Evolutionary conservation across 2,797 vertebrate species (phyloP).

Genomic region (Semaprochilodus insignis): DNA sequence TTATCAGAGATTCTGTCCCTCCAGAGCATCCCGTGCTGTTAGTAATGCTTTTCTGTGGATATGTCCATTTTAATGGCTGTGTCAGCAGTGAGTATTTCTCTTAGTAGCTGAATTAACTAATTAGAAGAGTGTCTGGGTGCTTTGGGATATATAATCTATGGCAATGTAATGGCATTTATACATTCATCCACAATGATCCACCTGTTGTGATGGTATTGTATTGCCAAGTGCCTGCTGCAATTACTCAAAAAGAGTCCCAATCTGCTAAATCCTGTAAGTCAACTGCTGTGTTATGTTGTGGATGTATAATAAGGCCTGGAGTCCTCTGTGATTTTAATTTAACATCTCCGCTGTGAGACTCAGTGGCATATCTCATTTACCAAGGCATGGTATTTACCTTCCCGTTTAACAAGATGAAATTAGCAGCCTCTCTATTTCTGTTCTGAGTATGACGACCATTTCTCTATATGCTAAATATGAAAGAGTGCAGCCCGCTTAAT

Average conservation of each 20-base stretch:
- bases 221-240: conserved; percentile 24
- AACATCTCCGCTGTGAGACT: conserved; percentile 24
- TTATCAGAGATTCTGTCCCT: neutral
- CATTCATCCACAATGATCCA: neutral
- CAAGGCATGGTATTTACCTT: conserved; percentile 23
- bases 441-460: conserved; percentile 16
- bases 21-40: neutral
- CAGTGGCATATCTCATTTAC: conserved; percentile 14
- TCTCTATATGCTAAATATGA: conserved; percentile 15
- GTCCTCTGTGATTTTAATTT: conserved; percentile 40
- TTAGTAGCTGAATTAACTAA: neutral
- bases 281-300: conserved; percentile 15
- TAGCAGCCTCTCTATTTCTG: neutral
- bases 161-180: neutral
- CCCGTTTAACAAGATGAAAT: conserved; percentile 27
- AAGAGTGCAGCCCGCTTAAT: conserved; percentile 13
- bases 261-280: conserved; percentile 22
- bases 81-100: neutral
- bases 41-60: neutral
- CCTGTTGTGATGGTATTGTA: neutral
- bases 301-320: conserved; percentile 36
- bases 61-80: neutral
- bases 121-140: neutral
- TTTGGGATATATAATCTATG: neutral
- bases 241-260: neutral